A percentile compares a stretch with the other conserved stretches of the same genome.
Evolutionary conservation across 35 echinoderm and acorn worm species (phyloP).

Genomic region (Diadema setosum): DNA sequence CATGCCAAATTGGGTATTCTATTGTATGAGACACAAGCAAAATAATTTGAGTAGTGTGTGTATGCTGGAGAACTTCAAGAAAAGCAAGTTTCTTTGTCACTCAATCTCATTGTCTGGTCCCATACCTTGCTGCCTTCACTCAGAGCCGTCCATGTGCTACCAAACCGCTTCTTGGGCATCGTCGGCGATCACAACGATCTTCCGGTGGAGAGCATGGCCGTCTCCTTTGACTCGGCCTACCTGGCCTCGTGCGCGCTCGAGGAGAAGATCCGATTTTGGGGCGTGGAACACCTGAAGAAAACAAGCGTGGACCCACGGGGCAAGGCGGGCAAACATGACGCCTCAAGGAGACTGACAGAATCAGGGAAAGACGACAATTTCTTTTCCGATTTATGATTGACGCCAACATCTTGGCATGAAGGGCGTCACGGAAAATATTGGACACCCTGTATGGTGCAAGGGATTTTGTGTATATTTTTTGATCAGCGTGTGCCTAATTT

Average conservation of each 20-base stretch:
- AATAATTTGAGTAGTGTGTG: no score
- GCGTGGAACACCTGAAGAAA: conserved; percentile 56
- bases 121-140: no score
- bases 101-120: no score
- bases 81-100: no score
- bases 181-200: conserved; percentile 84
- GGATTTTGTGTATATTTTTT: no score
- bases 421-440: no score
- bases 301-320: conserved; percentile 51
- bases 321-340: conserved; percentile 53
- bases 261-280: conserved; percentile 96
- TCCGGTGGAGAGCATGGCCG: conserved; percentile 59
- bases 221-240: conserved; percentile 40
- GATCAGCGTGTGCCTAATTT: no score
- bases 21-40: no score
- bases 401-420: neutral
- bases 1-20: no score
- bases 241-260: conserved; percentile 75
- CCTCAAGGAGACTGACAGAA: conserved; percentile 54
- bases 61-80: no score
- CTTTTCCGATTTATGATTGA: conserved; percentile 69
- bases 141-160: conserved; percentile 82
- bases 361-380: conserved; percentile 80
- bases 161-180: conserved; percentile 86
- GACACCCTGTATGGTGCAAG: no score